These are phyloP conservation scores for Muntiacus reevesi DNA, from an alignment of 2,113 vertebrate species.

Conservation along the genomic window DNA sequence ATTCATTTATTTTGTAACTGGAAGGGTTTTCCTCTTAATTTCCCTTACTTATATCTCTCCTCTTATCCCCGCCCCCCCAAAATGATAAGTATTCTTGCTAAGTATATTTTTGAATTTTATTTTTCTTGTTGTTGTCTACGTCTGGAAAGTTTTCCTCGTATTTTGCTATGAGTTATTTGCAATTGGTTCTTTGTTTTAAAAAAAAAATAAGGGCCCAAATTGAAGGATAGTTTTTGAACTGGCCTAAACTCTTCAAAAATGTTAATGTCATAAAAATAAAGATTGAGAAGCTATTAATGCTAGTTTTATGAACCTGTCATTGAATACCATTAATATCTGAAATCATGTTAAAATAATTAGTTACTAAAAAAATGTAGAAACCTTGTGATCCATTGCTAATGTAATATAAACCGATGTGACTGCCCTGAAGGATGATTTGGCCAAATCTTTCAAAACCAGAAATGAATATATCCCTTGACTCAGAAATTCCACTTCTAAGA, in stretches of 20 bases:
- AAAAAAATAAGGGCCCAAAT: neutral
- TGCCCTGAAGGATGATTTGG: neutral
- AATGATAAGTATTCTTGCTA: neutral
- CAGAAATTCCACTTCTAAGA: neutral
- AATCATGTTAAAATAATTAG: constrained; percentile 5
- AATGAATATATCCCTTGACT: neutral
- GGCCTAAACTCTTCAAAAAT: neutral
- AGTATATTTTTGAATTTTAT: neutral
- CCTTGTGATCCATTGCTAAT: neutral
- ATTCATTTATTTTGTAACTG: neutral
- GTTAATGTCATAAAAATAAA: neutral
- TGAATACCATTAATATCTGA: neutral
- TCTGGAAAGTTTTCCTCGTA: neutral
- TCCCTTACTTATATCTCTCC: neutral
- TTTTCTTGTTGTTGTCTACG: neutral
- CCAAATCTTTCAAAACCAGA: neutral
- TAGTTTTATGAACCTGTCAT: neutral
- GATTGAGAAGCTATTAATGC: neutral
- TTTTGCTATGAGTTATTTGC: neutral
- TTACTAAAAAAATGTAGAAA: neutral
- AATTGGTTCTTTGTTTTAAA: neutral
- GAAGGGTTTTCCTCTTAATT: neutral
- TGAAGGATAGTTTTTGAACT: neutral
- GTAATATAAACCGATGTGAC: neutral
- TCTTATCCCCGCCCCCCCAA: neutral